Percentiles rank a stretch among this genome's conserved stretches.
These are phyloP conservation scores for Drepana arcuata DNA, from an alignment of 1,140 invertebrate genomes.

Conservation along the genomic window DNA sequence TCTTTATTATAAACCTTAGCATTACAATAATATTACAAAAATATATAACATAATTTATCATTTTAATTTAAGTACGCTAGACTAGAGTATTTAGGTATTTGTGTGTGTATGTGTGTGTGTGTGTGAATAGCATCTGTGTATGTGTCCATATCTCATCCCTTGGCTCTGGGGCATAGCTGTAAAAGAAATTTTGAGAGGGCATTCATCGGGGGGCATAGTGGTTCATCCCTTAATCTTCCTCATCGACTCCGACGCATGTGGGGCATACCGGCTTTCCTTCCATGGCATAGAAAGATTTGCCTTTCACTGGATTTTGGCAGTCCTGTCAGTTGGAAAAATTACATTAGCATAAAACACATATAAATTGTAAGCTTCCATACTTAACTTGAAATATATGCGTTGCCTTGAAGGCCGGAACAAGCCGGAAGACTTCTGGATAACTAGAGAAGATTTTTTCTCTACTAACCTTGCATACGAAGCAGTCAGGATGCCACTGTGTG, in stretches of 20 bases:
- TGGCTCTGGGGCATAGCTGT: constrained; percentile 58
- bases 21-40: constrained; percentile 68
- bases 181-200: constrained; percentile 43
- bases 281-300: constrained; percentile 96
- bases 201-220: constrained; percentile 4
- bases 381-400: constrained; percentile 54
- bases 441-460: no score
- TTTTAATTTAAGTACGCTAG: constrained; percentile 39
- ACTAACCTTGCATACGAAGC: constrained; percentile 99
- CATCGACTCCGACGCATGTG: constrained; percentile 90
- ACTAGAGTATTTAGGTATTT: no score
- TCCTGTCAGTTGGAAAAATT: constrained; percentile 80
- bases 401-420: no score
- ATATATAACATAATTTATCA: constrained; percentile 61
- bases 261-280: constrained; percentile 93
- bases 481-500: constrained; percentile 98
- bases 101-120: constrained; percentile 27
- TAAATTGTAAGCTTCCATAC: no score
- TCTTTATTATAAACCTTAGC: constrained; percentile 70
- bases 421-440: no score
- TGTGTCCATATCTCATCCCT: constrained; percentile 21
- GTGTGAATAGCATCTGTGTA: constrained; percentile 41
- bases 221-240: constrained; percentile 80
- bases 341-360: no score
- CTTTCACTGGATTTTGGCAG: constrained; percentile 91